A percentile compares a stretch with the other conserved stretches of the same genome.
Evolutionary conservation across 2,797 vertebrate genomes (phyloP).

Genomic region (Hozukius guyotensis): DNA sequence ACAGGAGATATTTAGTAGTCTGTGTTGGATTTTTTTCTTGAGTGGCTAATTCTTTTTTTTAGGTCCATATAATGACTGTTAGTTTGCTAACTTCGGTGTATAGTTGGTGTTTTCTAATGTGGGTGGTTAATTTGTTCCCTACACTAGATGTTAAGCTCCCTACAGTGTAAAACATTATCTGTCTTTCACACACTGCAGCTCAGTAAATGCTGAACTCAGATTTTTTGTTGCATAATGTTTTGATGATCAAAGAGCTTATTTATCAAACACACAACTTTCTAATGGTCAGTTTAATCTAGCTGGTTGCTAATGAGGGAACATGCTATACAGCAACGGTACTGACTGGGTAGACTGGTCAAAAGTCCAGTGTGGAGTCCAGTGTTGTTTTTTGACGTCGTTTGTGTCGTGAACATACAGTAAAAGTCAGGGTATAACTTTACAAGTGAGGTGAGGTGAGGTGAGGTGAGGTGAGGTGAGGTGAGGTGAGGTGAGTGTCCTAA

Average conservation of each 20-base stretch:
- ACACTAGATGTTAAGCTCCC: neutral
- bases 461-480: slow-evolving; percentile 8
- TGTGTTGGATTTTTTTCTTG: too few species aligned
- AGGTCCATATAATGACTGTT: too few species aligned
- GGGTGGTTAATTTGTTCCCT: neutral
- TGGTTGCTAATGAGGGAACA: neutral
- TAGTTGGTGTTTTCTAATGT: neutral
- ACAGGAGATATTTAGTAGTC: too few species aligned
- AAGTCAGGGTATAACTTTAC: slow-evolving; percentile 16
- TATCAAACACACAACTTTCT: neutral
- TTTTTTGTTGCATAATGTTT: neutral
- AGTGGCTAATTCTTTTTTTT: too few species aligned
- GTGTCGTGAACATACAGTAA: neutral
- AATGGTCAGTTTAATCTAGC: neutral
- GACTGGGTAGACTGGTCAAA: neutral
- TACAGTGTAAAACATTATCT: neutral
- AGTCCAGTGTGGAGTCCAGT: neutral
- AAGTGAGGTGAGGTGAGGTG: neutral
- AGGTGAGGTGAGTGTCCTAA: slow-evolving; percentile 56
- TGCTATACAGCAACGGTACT: neutral
- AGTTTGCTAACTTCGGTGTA: too few species aligned
- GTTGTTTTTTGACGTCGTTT: neutral
- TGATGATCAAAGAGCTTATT: slow-evolving; percentile 26
- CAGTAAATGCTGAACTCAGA: neutral
- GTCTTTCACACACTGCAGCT: neutral